Base-by-base conservation (phyloP, 2,113 vertebrate genomes). In the Ochotona princeps region DNA sequence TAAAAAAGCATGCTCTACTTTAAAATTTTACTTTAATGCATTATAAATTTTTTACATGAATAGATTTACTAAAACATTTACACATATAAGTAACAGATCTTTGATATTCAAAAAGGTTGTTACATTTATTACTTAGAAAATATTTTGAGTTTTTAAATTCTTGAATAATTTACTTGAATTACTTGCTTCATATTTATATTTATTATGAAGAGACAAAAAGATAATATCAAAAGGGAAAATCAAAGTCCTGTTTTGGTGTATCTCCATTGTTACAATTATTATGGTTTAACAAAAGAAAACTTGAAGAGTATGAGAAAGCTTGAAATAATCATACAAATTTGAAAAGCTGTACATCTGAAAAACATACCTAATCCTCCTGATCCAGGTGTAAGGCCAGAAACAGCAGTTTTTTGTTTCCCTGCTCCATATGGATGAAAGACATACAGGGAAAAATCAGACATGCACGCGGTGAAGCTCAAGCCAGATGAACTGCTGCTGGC, bases 391-490 rank as follows among this genome's bases (percentile, higher is more conserved):
- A 99, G 98, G 23, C 99, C 99, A 67, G 99, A 98, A 47, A 99
- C 99, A 2, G 98, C 98, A 63, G 99, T 98, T 92, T 99, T 99
- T 76, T 99, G 99, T 92, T 99, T 99, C 2, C 99, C 99, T 38
- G 99, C 99, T 85, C 99, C 99, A 0, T 99, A 99, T 0, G 99
- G 99, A 96, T 99, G 99, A 97, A 99, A 99, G 47, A 99, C 99
- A 0, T 99, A 99, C 8, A 99, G 98, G 49, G 99, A 99, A 88
- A 99, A 99, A 97, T 99, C 99, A 0, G 99, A 99, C 99, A 99
- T 99, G 98, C 99, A 99, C 70, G 99, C 99, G 0, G 99, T 99
- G 93, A 99, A 99, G 97, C 99, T 99, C 95, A 99, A 97, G 82
- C 99, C 99, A 1, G 99, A 99, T 15, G 99, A 99, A 96, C 98